Evolutionary conservation across 1,140 invertebrate genomes (phyloP).

Genomic region (Sminthurides bifidus): DNA sequence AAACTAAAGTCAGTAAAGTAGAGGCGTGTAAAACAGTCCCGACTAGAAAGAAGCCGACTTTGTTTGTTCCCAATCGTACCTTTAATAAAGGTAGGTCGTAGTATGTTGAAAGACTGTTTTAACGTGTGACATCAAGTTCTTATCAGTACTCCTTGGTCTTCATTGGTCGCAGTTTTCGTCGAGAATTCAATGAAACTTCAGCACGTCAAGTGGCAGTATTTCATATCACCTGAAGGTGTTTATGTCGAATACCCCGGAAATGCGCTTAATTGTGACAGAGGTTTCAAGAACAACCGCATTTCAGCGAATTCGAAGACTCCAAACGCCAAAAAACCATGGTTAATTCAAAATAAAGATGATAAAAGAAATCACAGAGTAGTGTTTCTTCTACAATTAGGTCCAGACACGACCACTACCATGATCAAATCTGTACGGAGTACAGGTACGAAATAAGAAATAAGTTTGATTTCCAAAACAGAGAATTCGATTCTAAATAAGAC

Average conservation of each 20-base stretch:
- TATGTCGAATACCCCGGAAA: conserved; percentile 43
- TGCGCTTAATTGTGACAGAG: conserved; percentile 32
- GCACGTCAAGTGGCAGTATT: conserved; percentile 47
- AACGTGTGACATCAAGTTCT: not conserved
- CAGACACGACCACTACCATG: not conserved
- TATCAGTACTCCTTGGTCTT: not conserved
- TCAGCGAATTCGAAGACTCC: conserved; percentile 29
- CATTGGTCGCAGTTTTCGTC: conserved; percentile 39
- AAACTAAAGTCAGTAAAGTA: not conserved
- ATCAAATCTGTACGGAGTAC: conserved; percentile 20
- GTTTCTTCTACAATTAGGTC: conserved; percentile 15
- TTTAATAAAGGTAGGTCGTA: conserved; percentile 10
- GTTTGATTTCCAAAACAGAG: not conserved
- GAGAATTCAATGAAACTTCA: conserved; percentile 39
- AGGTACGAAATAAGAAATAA: conserved; percentile 3
- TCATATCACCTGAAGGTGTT: conserved; percentile 41
- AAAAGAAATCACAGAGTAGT: conserved; percentile 19
- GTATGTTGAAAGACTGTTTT: not conserved
- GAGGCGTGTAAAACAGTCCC: conserved; percentile 19
- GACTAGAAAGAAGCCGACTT: not conserved
- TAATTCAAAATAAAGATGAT: conserved; percentile 21
- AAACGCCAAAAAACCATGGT: conserved; percentile 18
- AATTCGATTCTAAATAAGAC: not conserved
- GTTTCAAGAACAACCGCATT: conserved; percentile 13
- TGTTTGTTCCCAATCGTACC: conserved; percentile 10